A percentile compares a stretch with the other conserved stretches of the same genome.
Conservation (phyloP, 2,113 vertebrate species). For the Corynorhinus townsendii region DNA sequence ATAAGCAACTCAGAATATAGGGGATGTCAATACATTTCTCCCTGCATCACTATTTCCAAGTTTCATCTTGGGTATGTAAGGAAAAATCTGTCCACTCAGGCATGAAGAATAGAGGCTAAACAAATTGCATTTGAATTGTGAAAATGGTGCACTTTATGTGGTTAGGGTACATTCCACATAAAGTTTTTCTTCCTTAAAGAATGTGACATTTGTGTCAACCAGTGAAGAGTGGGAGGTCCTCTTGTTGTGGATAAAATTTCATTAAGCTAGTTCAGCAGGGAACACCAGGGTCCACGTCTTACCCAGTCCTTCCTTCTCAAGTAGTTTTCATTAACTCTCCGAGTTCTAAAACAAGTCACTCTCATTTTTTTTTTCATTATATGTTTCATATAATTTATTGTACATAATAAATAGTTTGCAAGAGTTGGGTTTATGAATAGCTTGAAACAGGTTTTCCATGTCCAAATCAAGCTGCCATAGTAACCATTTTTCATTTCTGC, state of each 20-base stretch:
- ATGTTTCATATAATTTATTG: conserved; percentile 77
- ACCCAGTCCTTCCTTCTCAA: conserved; percentile 62
- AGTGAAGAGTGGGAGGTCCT: conserved; percentile 75
- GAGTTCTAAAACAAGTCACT: conserved; percentile 76
- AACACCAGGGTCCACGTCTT: conserved; percentile 65
- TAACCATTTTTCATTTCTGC: conserved; percentile 79
- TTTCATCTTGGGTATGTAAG: conserved; percentile 71
- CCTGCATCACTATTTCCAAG: conserved; percentile 61
- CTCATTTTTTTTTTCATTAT: conserved; percentile 77
- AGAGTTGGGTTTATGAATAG: conserved; percentile 74
- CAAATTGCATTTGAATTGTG: conserved; percentile 78
- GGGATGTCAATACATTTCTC: conserved; percentile 32
- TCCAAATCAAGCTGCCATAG: conserved; percentile 77
- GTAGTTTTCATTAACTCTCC: conserved; percentile 74
- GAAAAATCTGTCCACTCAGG: conserved; percentile 64
- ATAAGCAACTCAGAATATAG: conserved; percentile 48
- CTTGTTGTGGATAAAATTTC: conserved; percentile 77
- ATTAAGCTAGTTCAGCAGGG: conserved; percentile 78
- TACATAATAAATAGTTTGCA: conserved; percentile 78
- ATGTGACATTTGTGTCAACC: conserved; percentile 79
- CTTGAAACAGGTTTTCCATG: conserved; percentile 79
- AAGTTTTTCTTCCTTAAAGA: conserved; percentile 73
- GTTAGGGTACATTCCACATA: conserved; percentile 74
- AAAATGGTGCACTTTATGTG: conserved; percentile 77
- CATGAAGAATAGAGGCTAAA: conserved; percentile 78